These are phyloP conservation scores for Macaca mulatta DNA, from an alignment of 2,113 vertebrate species.

Conservation along the genomic window DNA sequence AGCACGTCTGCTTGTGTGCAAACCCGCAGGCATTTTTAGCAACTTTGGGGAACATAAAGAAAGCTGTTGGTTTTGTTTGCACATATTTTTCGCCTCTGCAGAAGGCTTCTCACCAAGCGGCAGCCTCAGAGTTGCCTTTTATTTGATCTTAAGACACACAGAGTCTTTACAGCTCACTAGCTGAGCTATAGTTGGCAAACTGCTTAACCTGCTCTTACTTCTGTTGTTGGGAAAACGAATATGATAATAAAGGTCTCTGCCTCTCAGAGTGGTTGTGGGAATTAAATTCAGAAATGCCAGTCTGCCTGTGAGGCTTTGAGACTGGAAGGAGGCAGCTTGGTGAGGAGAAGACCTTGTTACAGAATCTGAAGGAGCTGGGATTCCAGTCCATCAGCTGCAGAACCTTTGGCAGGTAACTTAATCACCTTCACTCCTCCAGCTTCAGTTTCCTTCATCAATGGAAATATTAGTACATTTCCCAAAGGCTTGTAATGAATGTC, in stretches of 20 bases:
- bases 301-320: not conserved
- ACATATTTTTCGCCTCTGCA: conserved; percentile 80
- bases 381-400: not conserved
- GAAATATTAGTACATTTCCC: not conserved
- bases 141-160: conserved; percentile 72
- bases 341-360: not conserved
- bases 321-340: not conserved
- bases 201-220: not conserved
- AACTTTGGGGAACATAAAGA: conserved; percentile 83
- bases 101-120: conserved; percentile 78
- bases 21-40: conserved; percentile 84
- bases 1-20: conserved; percentile 84
- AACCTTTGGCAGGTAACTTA: not conserved
- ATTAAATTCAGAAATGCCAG: not conserved
- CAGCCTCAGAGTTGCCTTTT: conserved; percentile 76
- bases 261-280: not conserved
- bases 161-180: not conserved
- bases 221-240: not conserved
- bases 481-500: not conserved
- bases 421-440: not conserved
- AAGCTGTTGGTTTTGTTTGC: conserved; percentile 84
- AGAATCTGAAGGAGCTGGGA: not conserved
- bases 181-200: not conserved
- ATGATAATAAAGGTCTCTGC: not conserved
- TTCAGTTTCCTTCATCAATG: not conserved